Base-by-base conservation (phyloP, 2,888 invertebrate species). In the Cremastinae sp. region DNA sequence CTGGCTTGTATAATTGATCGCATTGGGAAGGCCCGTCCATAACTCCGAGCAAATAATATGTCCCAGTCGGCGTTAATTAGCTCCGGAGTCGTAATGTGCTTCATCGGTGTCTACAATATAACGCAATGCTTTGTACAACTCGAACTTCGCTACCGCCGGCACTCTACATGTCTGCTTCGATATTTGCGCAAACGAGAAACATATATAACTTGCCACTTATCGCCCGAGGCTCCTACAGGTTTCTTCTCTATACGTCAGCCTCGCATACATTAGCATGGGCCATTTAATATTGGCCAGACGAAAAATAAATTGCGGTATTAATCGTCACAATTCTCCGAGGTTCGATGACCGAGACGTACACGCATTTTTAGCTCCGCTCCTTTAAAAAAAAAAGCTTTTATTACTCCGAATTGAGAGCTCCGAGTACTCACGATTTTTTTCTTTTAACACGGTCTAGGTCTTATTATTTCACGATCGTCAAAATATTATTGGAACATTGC, bases 21-120 rank as follows among this genome's bases (percentile, higher is more conserved):
- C 78, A 78, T 78, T 74, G 70, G 70, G 75, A 75, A 72, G 75
- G 65, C 69, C 75, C 74, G 78, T 78, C 78, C 75, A 78, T 78
- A 78, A 74, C 75, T 69, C 66, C 56, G 58, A 70, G 75, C 78
- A 75, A 78, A 75, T 75, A 75, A 78, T 78, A 74, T 78, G 75
- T 70, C 75, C 75, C 75, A 75, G 75, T 75, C 66, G 68, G 75
- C 73, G 69, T 71, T 75, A 78, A 78, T 75, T 78, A 75, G 69
- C 69, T 73, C 64, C 65, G 73, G 56, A 69, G 69, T 75, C 68
- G 65, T 74, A 72, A 61, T 68, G 58, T 58, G 61, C 56, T 56
- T 28, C 38, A 59, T 51, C 28, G 64, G 61, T 72, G 58, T 56
- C 51, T 49, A 56, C 38, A 36, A 45, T 58, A 56, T 22, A 36